A percentile compares a stretch with the other conserved stretches of the same genome.
Evolutionary conservation across 2,888 invertebrate genomes (phyloP).

Genomic region (Andrena dorsata): DNA sequence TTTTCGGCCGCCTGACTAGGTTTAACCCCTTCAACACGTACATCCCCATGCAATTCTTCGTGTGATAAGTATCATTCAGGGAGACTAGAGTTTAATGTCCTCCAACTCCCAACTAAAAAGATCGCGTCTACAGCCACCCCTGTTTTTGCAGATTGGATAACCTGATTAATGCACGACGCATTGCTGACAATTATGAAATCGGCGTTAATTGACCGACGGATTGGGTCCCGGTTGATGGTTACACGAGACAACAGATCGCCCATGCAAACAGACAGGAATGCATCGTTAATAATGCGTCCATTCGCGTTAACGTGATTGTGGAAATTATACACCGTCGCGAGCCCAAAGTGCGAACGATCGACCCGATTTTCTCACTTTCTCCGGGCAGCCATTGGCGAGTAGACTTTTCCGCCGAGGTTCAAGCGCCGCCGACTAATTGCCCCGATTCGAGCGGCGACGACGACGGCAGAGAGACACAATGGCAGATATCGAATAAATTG

Average conservation of each 20-base stretch:
- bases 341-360: background rate
- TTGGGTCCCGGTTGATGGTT: background rate
- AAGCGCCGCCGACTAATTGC: slow-evolving; percentile 20
- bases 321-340: slow-evolving; percentile 16
- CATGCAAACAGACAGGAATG: slow-evolving; percentile 6
- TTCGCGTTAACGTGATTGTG: slow-evolving; percentile 13
- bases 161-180: background rate
- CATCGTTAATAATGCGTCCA: slow-evolving; percentile 25
- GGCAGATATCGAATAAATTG: slow-evolving; percentile 35
- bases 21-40: too few species aligned
- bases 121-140: too few species aligned
- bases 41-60: too few species aligned
- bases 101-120: too few species aligned
- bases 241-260: slow-evolving; percentile 14
- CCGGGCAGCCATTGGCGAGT: background rate
- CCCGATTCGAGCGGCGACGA: slow-evolving; percentile 18
- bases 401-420: background rate
- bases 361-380: slow-evolving; percentile 27
- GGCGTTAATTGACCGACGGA: slow-evolving; percentile 14
- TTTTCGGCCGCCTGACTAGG: too few species aligned
- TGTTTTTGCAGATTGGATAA: background rate
- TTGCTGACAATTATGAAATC: background rate
- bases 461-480: slow-evolving; percentile 9
- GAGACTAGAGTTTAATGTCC: too few species aligned
- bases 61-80: too few species aligned